Evolutionary conservation across 2,888 invertebrate genomes (phyloP), one percentile per base, ranked within the genome.

Genomic region (Diarsia brunnea): DNA sequence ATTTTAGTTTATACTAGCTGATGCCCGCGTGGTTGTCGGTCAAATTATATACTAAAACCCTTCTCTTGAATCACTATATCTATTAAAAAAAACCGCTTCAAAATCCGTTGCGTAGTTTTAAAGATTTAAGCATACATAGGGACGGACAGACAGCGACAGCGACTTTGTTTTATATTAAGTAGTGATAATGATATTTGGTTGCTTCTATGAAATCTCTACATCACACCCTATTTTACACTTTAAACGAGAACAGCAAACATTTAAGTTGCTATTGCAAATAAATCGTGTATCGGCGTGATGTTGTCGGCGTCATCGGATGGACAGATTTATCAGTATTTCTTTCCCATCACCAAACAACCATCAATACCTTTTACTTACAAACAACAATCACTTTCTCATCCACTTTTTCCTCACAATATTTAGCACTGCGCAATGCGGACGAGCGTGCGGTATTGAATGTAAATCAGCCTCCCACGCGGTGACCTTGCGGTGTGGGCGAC

Each of bases 391-490:
- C 51, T 66, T 72, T 77, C 69, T 43, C 47, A 61, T 12, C 2
- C 1, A 61, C 38, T 73, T 65, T 85, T 85, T 82, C 71, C 38
- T 38, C 21, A 7, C 43, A 69, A 69, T 49, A 72, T 69, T 85
- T 69, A 82, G 45, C 70, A 43, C 55, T 47, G 49, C 66, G 67
- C 67, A 64, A 69, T 68, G 68, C 63, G 53, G 78, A 63, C 49
- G 63, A 38, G 27, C 47, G 38, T 58, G 64, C 55, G 47, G 69
- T 82, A 83, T 85, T 83, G 73, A 85, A 85, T 86, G 86, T 78
- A 83, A 83, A 83, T 82, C 83, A n/a, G 21, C 86, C 78, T 77
- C 82, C 82, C 82, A 83, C 82, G 78, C 70, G 10, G 73, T 38
- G 82, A 85, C 82, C 86, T 83, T 83, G 83, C 68, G 19, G 4